These are phyloP conservation scores for Puffinus mauretanicus DNA, from an alignment of 2,113 vertebrate species.

Conservation along the genomic window DNA sequence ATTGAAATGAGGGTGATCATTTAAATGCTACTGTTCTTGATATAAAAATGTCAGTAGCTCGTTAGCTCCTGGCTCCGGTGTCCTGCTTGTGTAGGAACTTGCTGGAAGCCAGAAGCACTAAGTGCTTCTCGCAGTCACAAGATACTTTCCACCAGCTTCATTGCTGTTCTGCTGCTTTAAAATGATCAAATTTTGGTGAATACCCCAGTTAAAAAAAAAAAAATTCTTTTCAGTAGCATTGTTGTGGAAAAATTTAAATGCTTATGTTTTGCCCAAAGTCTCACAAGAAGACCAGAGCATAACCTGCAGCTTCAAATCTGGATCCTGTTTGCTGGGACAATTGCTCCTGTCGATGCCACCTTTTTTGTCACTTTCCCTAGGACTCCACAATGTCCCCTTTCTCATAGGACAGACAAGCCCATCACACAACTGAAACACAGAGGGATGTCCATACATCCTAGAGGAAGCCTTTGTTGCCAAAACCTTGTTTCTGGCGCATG, in stretches of 20 bases:
- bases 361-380: neutral
- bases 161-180: neutral
- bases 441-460: neutral
- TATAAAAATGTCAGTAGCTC: neutral
- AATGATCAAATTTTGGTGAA: neutral
- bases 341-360: neutral
- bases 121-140: neutral
- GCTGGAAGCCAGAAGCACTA: neutral
- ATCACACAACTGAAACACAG: neutral
- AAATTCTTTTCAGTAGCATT: neutral
- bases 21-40: neutral
- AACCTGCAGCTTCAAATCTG: neutral
- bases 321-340: neutral
- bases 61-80: neutral
- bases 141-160: neutral
- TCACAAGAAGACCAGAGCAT: neutral
- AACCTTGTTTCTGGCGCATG: neutral
- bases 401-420: neutral
- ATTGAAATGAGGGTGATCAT: neutral
- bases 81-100: neutral
- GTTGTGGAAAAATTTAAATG: neutral
- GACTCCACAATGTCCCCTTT: neutral
- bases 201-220: neutral
- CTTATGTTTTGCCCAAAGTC: neutral
- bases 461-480: neutral